phyloP scores from a whole-genome alignment of 2,797 vertebrate species.

The Vireo griseus region DNA sequence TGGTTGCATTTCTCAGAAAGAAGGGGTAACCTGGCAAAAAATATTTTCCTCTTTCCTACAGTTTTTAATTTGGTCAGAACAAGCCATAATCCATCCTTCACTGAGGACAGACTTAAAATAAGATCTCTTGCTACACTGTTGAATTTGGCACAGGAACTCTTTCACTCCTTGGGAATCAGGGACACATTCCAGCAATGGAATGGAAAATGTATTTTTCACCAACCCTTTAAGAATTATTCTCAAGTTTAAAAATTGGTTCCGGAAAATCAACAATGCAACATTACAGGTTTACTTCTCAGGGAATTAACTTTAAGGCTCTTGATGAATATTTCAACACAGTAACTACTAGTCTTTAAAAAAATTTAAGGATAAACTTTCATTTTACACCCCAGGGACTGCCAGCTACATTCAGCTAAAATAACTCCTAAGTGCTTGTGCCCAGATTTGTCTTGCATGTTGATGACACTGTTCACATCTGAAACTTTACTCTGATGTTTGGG shows the following conservation, averaged over 20 bases:
- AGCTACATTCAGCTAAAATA: neutral
- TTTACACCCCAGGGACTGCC: neutral
- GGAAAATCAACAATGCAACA: neutral
- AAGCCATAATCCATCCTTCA: neutral
- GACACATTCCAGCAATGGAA: neutral
- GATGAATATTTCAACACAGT: neutral
- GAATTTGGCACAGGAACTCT: neutral
- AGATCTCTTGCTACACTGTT: neutral
- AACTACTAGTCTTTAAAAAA: neutral
- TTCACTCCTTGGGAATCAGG: neutral
- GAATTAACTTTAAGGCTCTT: neutral
- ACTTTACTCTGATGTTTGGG: neutral
- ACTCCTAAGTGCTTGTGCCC: neutral
- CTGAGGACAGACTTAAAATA: neutral
- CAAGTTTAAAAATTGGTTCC: neutral
- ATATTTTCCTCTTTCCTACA: neutral
- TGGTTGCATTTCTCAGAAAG: neutral
- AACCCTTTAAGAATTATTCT: neutral
- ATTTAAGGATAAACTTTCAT: neutral
- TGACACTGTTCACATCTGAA: neutral
- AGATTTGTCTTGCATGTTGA: accelerated
- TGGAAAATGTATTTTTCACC: neutral
- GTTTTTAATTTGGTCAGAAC: neutral
- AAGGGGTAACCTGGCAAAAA: neutral
- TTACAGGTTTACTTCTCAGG: neutral